These are phyloP conservation scores for Poecilia latipinna DNA, from an alignment of 2,113 vertebrate species.

Conservation along the genomic window DNA sequence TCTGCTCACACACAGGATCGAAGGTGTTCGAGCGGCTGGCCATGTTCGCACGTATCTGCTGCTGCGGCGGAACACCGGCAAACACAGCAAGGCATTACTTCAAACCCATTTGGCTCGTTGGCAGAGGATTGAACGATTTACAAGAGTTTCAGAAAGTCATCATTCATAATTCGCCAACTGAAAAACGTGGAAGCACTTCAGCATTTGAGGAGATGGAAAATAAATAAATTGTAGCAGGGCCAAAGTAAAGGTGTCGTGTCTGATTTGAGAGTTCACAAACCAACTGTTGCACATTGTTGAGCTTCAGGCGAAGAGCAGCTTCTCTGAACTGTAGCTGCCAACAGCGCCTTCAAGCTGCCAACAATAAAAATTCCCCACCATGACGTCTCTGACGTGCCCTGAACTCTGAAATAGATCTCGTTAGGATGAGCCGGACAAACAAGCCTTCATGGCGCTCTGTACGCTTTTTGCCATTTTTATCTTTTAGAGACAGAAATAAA, in stretches of 20 bases:
- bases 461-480: neutral
- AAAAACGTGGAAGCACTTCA: neutral
- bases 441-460: neutral
- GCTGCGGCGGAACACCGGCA: neutral
- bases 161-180: neutral
- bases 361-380: neutral
- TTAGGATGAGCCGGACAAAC: neutral
- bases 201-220: neutral
- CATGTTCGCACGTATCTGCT: slow-evolving; percentile 1
- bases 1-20: slow-evolving; percentile 52
- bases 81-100: neutral
- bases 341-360: neutral
- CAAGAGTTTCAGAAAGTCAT: neutral
- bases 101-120: neutral
- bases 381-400: too few relatives aligned
- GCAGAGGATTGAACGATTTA: neutral
- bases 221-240: neutral
- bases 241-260: neutral
- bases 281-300: neutral
- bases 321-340: neutral
- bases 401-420: neutral
- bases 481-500: neutral
- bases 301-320: neutral
- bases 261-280: neutral
- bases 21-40: slow-evolving; percentile 36